Evolutionary conservation across 1,140 invertebrate species (phyloP).

Genomic region (Alviniconcha marisindica): DNA sequence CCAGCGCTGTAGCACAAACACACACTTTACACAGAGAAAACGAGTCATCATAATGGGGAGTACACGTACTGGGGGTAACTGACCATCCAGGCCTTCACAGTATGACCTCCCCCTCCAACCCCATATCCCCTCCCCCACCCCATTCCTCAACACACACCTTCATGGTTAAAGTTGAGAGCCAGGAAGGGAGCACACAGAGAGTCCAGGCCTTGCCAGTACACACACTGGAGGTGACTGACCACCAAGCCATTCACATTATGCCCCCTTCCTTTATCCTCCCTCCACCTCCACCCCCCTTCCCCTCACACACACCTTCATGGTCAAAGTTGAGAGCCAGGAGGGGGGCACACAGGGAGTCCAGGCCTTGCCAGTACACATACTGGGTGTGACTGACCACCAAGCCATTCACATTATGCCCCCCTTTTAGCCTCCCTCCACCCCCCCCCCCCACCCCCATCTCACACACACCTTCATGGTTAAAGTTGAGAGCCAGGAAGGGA

Average conservation of each 20-base stretch:
- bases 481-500: conserved; percentile 97
- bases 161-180: conserved; percentile 97
- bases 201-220: conserved; percentile 99
- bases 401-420: no score
- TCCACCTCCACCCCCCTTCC: not conserved
- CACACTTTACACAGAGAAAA: no score
- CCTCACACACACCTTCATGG: conserved; percentile 98
- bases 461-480: conserved; percentile 99
- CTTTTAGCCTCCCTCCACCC: no score
- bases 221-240: conserved; percentile 93
- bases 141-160: no score
- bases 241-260: conserved; percentile 99
- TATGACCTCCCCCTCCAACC: not conserved
- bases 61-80: conserved; percentile 97
- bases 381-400: conserved; percentile 96
- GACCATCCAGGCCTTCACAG: conserved; percentile 98
- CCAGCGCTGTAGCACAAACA: conserved; percentile 84
- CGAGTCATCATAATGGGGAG: conserved; percentile 76
- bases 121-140: conserved; percentile 32
- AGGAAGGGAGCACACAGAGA: conserved; percentile 98
- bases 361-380: conserved; percentile 99
- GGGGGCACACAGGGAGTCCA: conserved; percentile 97
- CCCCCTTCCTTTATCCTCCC: no score
- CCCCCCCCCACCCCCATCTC: conserved; percentile 27
- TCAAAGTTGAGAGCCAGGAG: conserved; percentile 98